phyloP scores from a whole-genome alignment of 2,888 invertebrate genomes.

The Microchrysa polita region DNA sequence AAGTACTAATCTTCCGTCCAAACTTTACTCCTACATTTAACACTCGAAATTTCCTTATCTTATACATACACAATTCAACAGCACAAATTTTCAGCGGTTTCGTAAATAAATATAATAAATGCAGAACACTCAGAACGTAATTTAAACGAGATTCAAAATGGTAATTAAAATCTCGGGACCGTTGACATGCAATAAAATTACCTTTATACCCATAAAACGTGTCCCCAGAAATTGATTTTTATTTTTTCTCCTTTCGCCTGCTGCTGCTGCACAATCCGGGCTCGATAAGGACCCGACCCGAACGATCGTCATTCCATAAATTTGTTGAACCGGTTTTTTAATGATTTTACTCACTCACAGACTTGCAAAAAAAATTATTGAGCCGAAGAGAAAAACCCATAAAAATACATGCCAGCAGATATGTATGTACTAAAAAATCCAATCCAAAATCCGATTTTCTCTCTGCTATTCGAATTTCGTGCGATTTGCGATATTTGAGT shows the following conservation, averaged over 20 bases:
- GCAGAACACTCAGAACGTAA: neutral
- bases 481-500: slow-evolving; percentile 1
- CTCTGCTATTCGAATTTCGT: neutral
- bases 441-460: slow-evolving; percentile 2
- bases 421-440: too few species aligned
- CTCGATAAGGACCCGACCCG: neutral
- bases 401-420: neutral
- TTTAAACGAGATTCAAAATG: neutral
- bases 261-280: too few species aligned
- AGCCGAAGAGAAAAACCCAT: neutral
- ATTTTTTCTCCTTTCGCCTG: neutral
- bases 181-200: slow-evolving; percentile 1
- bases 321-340: neutral
- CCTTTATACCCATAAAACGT: neutral
- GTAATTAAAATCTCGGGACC: neutral
- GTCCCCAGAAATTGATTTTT: neutral
- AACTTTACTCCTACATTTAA: neutral
- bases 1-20: neutral
- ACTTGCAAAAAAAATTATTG: neutral
- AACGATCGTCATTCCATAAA: neutral
- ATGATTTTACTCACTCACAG: neutral
- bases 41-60: neutral
- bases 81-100: neutral
- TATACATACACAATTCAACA: neutral
- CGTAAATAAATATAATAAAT: neutral